Evolutionary conservation across 2,113 vertebrate genomes (phyloP).

Genomic region (Erinaceus europaeus): DNA sequence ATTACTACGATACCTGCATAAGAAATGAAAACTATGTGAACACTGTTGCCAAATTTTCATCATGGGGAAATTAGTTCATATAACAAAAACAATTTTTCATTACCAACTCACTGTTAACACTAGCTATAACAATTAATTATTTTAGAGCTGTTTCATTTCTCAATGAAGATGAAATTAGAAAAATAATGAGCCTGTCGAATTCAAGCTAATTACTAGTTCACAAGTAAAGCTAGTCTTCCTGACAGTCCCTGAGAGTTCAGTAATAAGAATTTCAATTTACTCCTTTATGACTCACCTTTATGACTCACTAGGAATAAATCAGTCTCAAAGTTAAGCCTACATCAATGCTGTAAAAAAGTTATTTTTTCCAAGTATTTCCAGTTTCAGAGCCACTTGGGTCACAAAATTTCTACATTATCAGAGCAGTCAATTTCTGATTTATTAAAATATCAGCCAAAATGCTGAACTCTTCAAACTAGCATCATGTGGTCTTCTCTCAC

Average conservation of each 20-base stretch:
- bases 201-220: constrained; percentile 54
- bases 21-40: neutral
- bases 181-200: constrained; percentile 7
- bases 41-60: neutral
- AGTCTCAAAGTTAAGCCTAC: neutral
- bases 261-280: constrained; percentile 49
- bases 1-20: neutral
- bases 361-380: neutral
- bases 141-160: constrained; percentile 22
- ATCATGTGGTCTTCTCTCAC: neutral
- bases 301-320: constrained; percentile 52
- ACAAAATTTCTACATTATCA: constrained; percentile 18
- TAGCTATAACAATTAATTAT: constrained; percentile 35
- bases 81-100: neutral
- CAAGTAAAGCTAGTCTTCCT: constrained; percentile 58
- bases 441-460: constrained; percentile 20
- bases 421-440: neutral
- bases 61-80: neutral
- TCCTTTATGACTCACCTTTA: constrained; percentile 23
- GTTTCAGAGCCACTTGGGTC: constrained; percentile 6
- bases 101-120: neutral
- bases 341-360: neutral
- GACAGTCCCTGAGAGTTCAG: constrained; percentile 30
- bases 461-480: neutral
- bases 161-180: neutral